A percentile compares a stretch with the other conserved stretches of the same genome.
These are phyloP conservation scores for Antheraea assamensis DNA, from an alignment of 2,888 invertebrate species.

Conservation along the genomic window DNA sequence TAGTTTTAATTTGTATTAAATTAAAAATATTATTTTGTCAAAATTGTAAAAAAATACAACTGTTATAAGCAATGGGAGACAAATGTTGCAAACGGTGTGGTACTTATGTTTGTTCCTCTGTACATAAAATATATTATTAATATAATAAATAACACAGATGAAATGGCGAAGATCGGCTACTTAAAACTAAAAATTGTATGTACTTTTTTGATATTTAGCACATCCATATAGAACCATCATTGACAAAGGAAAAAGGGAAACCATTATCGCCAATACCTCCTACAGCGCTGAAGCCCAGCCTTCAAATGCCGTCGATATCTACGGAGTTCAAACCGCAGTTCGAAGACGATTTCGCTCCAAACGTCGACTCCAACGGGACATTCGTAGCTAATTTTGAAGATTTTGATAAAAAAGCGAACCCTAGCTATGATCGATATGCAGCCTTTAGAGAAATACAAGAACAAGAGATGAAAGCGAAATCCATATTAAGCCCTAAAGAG, in stretches of 20 bases:
- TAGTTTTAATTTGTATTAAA: no score
- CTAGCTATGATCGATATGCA: constrained; percentile 91
- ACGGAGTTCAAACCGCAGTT: constrained; percentile 80
- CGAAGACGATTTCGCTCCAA: constrained; percentile 84
- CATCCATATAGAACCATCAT: constrained; percentile 62
- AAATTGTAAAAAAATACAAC: no score
- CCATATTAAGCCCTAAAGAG: constrained; percentile 61
- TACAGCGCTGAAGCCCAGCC: background rate
- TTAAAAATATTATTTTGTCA: no score
- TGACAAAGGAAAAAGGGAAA: constrained; percentile 55
- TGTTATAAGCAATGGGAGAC: no score
- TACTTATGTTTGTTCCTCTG: no score
- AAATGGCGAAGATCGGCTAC: no score
- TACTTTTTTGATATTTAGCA: constrained; percentile 48
- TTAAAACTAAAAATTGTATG: background rate
- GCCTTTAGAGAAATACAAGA: constrained; percentile 93
- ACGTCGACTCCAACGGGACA: constrained; percentile 62
- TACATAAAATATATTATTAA: no score
- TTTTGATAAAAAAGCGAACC: constrained; percentile 79
- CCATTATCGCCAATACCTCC: constrained; percentile 36
- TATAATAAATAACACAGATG: no score
- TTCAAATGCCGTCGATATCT: constrained; percentile 26
- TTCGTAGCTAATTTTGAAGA: constrained; percentile 87
- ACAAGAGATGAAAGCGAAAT: constrained; percentile 83
- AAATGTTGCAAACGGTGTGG: no score